A percentile compares a stretch with the other conserved stretches of the same genome.
phyloP scores from a whole-genome alignment of 2,113 vertebrate species.

The Centropristis striata region DNA sequence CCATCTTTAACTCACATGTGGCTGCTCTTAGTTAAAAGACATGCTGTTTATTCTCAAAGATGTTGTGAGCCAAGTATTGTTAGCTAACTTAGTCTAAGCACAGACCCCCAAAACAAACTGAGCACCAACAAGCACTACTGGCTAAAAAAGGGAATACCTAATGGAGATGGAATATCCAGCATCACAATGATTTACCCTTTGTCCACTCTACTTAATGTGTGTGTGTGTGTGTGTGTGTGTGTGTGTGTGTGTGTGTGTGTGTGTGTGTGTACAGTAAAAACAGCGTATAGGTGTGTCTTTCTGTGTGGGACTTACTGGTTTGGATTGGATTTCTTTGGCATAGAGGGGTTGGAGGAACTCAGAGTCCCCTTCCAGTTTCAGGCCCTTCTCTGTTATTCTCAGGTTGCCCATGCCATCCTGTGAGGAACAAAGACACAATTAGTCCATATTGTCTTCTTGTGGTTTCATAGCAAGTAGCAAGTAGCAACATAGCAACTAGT shows the following conservation, averaged over 20 bases:
- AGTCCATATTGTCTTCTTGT: neutral
- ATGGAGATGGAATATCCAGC: neutral
- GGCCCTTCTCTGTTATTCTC: conserved; percentile 97
- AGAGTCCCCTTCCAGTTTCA: conserved; percentile 97
- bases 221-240: neutral
- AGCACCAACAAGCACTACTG: neutral
- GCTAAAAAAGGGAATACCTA: neutral
- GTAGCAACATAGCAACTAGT: neutral
- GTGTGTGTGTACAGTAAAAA: neutral
- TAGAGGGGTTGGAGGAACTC: conserved; percentile 99
- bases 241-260: neutral
- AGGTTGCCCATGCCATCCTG: conserved; percentile 99
- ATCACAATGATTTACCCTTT: neutral
- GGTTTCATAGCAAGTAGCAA: neutral
- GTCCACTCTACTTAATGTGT: neutral
- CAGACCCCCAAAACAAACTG: neutral
- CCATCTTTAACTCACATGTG: neutral
- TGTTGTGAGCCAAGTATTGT: neutral
- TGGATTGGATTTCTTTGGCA: conserved; percentile 99
- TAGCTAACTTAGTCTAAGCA: neutral
- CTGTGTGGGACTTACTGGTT: conserved; percentile 90
- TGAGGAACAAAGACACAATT: conserved; percentile 35
- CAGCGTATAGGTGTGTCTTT: neutral
- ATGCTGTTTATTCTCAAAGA: neutral
- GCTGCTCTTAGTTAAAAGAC: neutral